Evolutionary conservation across 2,797 vertebrate genomes (phyloP), one percentile per base, ranked within the genome.

Genomic region (Pachyuromys duprasi): DNA sequence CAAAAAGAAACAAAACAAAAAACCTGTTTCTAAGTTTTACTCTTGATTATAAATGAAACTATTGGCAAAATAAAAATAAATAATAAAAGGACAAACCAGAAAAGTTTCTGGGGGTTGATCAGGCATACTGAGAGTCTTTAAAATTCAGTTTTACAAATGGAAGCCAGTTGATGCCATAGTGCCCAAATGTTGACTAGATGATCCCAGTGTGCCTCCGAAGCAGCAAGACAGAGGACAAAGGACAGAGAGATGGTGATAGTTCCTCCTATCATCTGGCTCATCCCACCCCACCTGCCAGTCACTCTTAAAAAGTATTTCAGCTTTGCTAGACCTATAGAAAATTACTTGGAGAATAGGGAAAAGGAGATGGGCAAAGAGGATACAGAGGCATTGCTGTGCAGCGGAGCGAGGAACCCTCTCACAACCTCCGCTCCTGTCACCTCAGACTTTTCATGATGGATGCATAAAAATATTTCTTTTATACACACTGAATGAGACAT

Each of bases 61-160:
- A 67, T 42, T 26, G 53, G 15, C 13, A 91, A 91, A 93, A 49
- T 31, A 49, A 69, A 45, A 91, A 75, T 20, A 90, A 39, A n/a
- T 8, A 91, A 75, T 36, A 20, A 76, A 86, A 42, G 7, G 2
- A 76, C 13, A 74, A 9, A 70, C 22, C 55, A 94, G 75, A 93
- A 82, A 36, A 17, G 0, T 18, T 93, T 4, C 5, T n/a, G 65
- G 28, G 13, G 78, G n/a, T 6, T 5, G 22, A 76, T 57, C 20
- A 74, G 33, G 79, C 13, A 91, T 88, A 63, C 13, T 74, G 60
- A 14, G 2, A 62, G 8, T 55, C 3, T 86, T 26, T 84, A 79
- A 95, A 93, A 91, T 92, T 45, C 72, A 93, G 39, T 80, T 60
- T 39, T n/a, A 78, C n/a, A 53, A 82, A 60, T 55, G 57, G 18